Percentiles rank a stretch among this genome's conserved stretches.
Conservation (phyloP, 2,113 vertebrate genomes). For the Lamprologus speciosus region DNA sequence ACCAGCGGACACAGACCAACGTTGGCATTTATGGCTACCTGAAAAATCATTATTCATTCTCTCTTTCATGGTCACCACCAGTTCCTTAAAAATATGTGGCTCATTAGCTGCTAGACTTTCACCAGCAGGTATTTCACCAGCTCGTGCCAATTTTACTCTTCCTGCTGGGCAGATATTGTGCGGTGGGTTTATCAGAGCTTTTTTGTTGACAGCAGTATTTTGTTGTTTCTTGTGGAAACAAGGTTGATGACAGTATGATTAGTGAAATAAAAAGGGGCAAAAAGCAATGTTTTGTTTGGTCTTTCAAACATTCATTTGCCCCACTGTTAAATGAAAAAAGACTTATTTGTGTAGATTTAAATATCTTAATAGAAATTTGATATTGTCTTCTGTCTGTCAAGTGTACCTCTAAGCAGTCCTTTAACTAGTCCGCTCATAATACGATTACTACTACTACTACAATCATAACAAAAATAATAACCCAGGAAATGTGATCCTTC, state of each 20-base stretch:
- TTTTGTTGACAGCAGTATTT: not conserved
- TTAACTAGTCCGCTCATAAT: not conserved
- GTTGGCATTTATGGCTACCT: not conserved
- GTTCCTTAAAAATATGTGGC: not conserved
- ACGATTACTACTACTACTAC: rapidly evolving
- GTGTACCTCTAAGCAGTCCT: not conserved
- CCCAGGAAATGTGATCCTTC: not conserved
- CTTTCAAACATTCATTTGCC: not conserved
- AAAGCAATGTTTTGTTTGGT: not conserved
- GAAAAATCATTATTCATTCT: not conserved
- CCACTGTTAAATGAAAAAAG: not conserved
- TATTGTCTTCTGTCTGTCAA: not conserved
- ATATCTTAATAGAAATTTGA: not conserved
- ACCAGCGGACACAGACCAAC: not conserved
- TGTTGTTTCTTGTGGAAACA: not conserved
- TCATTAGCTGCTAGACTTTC: not conserved
- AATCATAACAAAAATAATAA: not conserved
- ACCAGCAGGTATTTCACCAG: not conserved
- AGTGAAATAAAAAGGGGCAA: not conserved
- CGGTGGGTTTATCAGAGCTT: not conserved
- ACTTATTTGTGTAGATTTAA: not conserved
- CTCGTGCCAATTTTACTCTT: not conserved
- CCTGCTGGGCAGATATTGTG: not conserved
- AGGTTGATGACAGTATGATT: not conserved
- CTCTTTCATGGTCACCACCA: not conserved